Percentiles rank a stretch among this genome's conserved stretches.
Conservation (phyloP, 1,140 invertebrate species). For the Hyles vespertilio region DNA sequence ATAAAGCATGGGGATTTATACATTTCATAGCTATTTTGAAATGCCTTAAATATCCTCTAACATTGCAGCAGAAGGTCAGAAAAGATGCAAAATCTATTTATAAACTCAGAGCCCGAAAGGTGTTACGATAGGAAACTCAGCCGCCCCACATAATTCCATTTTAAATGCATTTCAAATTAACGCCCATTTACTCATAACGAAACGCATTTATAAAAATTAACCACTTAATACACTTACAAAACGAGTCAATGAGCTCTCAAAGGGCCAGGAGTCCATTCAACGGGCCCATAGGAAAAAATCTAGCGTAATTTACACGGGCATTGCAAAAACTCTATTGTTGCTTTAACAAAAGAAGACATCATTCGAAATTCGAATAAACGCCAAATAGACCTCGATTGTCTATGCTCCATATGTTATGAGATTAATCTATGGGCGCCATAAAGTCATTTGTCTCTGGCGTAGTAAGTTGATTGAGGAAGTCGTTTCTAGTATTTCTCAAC, state of each 20-base stretch:
- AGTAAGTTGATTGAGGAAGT: slow-evolving; percentile 70
- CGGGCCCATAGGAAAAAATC: slow-evolving; percentile 38
- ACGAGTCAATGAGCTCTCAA: slow-evolving; percentile 56
- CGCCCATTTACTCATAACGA: slow-evolving; percentile 27
- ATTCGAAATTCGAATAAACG: slow-evolving; percentile 56
- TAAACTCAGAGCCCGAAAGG: neutral
- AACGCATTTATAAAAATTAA: slow-evolving; percentile 39
- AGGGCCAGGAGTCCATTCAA: slow-evolving; percentile 53
- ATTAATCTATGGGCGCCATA: slow-evolving; percentile 61
- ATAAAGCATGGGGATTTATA: no score
- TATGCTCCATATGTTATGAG: slow-evolving; percentile 67
- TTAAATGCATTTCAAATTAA: slow-evolving; percentile 32
- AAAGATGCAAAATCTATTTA: neutral
- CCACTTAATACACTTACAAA: slow-evolving; percentile 55
- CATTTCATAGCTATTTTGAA: no score
- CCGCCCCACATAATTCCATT: slow-evolving; percentile 10
- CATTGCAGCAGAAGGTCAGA: no score
- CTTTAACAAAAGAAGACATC: slow-evolving; percentile 68
- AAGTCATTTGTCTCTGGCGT: slow-evolving; percentile 63
- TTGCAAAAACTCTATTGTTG: slow-evolving; percentile 67
- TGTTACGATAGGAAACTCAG: slow-evolving; percentile 1
- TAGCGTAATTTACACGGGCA: slow-evolving; percentile 59
- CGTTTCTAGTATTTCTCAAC: slow-evolving; percentile 63
- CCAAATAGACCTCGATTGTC: slow-evolving; percentile 58
- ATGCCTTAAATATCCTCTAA: no score